Evolutionary conservation across 2,888 invertebrate genomes (phyloP).

Genomic region (Glyphotaelius pellucidus): DNA sequence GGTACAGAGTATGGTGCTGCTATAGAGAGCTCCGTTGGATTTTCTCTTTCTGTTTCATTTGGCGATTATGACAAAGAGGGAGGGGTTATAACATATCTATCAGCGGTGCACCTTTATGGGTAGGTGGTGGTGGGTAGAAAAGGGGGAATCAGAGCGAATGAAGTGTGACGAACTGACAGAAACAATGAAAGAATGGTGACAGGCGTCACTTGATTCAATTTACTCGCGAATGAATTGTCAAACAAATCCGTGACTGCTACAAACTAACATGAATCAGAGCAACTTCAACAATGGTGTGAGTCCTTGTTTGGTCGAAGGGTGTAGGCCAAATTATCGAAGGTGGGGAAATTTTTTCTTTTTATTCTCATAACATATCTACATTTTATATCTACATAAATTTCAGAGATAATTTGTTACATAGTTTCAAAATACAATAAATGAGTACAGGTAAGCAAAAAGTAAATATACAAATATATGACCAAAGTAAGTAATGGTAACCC

Average conservation of each 20-base stretch:
- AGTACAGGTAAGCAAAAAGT: too few relatives aligned
- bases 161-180: background rate
- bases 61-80: background rate
- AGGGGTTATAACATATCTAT: background rate
- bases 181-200: background rate
- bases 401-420: too few relatives aligned
- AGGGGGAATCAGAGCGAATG: slow-evolving; percentile 24
- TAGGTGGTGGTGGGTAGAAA: background rate
- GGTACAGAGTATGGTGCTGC: background rate
- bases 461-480: too few relatives aligned
- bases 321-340: background rate
- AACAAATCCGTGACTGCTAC: background rate
- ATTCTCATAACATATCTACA: too few relatives aligned
- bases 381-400: too few relatives aligned
- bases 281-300: background rate
- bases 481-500: too few relatives aligned
- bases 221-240: background rate
- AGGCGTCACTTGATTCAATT: background rate
- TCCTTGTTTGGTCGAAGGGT: too few relatives aligned
- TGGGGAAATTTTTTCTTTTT: too few relatives aligned
- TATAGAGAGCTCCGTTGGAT: background rate
- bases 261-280: background rate
- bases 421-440: too few relatives aligned
- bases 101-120: background rate
- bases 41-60: background rate